Conservation (phyloP, 2,888 invertebrate genomes). For the Ochropacha duplaris region DNA sequence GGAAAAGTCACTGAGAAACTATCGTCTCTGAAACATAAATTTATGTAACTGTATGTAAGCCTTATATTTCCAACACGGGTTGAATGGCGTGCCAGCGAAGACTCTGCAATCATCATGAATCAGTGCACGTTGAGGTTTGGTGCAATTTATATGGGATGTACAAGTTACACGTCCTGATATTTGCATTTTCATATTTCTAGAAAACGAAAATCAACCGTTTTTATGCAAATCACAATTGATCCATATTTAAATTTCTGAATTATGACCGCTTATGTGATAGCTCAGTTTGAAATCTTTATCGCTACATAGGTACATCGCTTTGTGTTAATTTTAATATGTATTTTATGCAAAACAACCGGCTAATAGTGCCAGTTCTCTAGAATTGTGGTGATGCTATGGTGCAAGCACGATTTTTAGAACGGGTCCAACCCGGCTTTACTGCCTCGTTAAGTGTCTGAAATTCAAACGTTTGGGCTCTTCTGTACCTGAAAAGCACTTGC, state of each 20-base stretch:
- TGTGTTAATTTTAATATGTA: constrained; percentile 36
- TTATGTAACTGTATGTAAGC: constrained; percentile 5
- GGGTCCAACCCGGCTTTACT: constrained; percentile 37
- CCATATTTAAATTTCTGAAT: no score
- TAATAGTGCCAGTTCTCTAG: constrained; percentile 59
- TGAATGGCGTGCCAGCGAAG: constrained; percentile 58
- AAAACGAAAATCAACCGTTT: constrained; percentile 17
- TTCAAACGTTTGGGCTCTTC: constrained; percentile 18
- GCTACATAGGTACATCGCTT: no score
- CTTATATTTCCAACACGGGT: constrained; percentile 30
- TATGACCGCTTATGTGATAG: no score
- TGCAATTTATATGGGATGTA: constrained; percentile 36
- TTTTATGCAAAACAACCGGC: constrained; percentile 67
- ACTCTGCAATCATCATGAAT: constrained; percentile 57
- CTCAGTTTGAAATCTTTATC: no score
- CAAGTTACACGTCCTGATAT: no score
- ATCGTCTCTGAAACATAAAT: neutral
- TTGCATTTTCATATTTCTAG: no score
- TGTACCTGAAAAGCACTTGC: neutral
- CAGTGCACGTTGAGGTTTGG: constrained; percentile 53
- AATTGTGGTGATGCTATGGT: constrained; percentile 49
- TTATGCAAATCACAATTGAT: constrained; percentile 71
- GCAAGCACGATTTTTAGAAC: constrained; percentile 48
- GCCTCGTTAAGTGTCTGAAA: constrained; percentile 41
- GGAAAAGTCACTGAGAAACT: no score